Evolutionary conservation across 2,113 vertebrate genomes (phyloP).

Genomic region (Lycocorax pyrrhopterus): DNA sequence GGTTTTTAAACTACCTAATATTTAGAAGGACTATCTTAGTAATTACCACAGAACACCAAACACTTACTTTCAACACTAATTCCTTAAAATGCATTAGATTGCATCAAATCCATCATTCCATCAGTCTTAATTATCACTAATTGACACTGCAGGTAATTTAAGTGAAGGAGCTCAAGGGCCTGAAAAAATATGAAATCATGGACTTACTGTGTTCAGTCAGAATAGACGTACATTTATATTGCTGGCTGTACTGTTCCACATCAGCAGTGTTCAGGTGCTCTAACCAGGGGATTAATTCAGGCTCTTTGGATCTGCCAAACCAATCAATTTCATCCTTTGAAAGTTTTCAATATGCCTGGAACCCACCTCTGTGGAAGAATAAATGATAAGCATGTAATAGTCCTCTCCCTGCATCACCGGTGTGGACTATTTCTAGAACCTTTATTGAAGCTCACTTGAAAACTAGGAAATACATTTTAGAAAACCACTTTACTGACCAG

Average conservation of each 20-base stretch:
- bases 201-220: neutral
- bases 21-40: neutral
- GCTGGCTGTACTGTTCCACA: neutral
- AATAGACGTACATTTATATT: neutral
- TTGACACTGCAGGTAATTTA: neutral
- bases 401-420: neutral
- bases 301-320: neutral
- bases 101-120: neutral
- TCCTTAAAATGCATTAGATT: neutral
- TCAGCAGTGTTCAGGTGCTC: neutral
- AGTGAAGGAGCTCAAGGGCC: neutral
- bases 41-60: neutral
- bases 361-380: neutral
- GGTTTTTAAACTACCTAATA: neutral
- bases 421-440: neutral
- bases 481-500: neutral
- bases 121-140: slow-evolving; percentile 15
- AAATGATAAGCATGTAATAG: neutral
- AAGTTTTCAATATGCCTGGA: neutral
- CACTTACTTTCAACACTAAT: neutral
- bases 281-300: neutral
- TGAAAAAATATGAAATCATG: neutral
- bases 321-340: neutral
- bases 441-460: neutral
- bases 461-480: neutral